Conservation (phyloP, 2,113 vertebrate species). For the Elephas maximus region DNA sequence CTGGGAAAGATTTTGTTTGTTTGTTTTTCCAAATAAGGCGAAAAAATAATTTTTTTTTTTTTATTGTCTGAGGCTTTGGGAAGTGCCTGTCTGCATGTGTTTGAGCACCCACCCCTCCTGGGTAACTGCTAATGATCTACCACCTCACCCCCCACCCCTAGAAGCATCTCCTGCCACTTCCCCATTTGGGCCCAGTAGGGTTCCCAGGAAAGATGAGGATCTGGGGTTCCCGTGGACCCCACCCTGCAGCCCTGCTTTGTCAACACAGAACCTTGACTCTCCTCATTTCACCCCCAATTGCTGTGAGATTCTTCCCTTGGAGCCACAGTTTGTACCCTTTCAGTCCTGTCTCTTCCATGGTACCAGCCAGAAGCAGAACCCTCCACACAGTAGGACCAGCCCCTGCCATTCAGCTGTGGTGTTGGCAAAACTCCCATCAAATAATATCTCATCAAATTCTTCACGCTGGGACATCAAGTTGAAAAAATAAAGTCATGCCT, state of each 20-base stretch:
- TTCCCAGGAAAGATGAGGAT: not conserved
- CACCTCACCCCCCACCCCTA: not conserved
- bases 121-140: rapidly evolving
- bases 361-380: not conserved
- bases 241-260: not conserved
- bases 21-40: not conserved
- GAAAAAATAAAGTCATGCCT: not conserved
- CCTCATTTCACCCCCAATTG: not conserved
- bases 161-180: not conserved
- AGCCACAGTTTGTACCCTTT: not conserved
- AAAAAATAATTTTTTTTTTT: no score
- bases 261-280: not conserved
- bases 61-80: not conserved
- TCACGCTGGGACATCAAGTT: not conserved
- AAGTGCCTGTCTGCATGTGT: not conserved
- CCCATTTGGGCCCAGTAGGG: not conserved
- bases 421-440: not conserved
- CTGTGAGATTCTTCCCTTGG: not conserved
- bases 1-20: not conserved
- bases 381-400: not conserved
- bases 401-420: not conserved
- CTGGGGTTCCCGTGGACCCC: rapidly evolving
- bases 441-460: not conserved
- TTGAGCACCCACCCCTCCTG: not conserved
- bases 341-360: not conserved